Percentiles rank a stretch among this genome's conserved stretches.
These are phyloP conservation scores for Sthenelais limicola DNA, from an alignment of 2,888 invertebrate genomes.

Conservation along the genomic window DNA sequence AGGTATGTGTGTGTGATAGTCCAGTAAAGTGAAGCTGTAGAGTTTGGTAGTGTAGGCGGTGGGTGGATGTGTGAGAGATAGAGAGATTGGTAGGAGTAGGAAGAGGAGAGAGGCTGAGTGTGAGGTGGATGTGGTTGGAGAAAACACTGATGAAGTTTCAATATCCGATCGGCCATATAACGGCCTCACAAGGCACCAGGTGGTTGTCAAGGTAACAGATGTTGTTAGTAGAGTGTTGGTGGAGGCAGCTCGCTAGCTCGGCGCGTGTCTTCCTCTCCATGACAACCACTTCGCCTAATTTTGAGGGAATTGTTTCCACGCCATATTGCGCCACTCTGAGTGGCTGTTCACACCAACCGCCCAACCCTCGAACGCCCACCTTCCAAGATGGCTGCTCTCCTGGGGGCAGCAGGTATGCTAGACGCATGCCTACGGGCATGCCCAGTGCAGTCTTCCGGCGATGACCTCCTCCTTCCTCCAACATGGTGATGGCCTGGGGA, in stretches of 20 bases:
- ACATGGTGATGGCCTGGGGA: constrained; percentile 1
- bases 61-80: not conserved
- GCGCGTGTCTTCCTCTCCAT: constrained; percentile 10
- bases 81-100: not conserved
- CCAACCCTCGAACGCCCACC: no score
- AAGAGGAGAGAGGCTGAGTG: not conserved
- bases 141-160: constrained; percentile 22
- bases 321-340: constrained; percentile 2
- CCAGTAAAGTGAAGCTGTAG: not conserved
- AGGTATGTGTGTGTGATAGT: no score
- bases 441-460: not conserved
- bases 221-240: not conserved
- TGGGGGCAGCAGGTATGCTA: constrained; percentile 22
- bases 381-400: constrained; percentile 34
- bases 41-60: not conserved
- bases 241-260: not conserved
- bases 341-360: not conserved
- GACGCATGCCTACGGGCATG: constrained; percentile 16
- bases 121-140: no score
- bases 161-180: constrained; percentile 24
- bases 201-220: constrained; percentile 23
- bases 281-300: not conserved
- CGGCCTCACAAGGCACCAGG: constrained; percentile 24
- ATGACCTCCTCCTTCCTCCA: not conserved
- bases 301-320: constrained; percentile 11